Percentiles rank a stretch among this genome's conserved stretches.
Conservation (phyloP, 2,888 invertebrate species). For the Lomographa bimaculata region DNA sequence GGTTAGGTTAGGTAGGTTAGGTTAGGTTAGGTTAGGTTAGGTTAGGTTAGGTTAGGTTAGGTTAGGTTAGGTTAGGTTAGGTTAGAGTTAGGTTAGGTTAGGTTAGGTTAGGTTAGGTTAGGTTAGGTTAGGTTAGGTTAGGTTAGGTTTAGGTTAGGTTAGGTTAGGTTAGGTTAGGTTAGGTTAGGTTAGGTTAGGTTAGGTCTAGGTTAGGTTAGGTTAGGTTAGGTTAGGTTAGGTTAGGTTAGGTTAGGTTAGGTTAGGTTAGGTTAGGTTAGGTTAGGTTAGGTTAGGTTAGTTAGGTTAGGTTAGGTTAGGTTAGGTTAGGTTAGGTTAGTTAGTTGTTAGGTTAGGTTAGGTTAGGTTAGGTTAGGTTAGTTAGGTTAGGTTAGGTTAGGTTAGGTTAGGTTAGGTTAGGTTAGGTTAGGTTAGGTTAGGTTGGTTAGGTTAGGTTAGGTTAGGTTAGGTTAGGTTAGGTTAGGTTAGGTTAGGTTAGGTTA, state of each 20-base stretch:
- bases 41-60: constrained; percentile 35
- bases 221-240: constrained; percentile 26
- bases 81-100: constrained; percentile 32
- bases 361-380: constrained; percentile 31
- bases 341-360: constrained; percentile 34
- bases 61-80: constrained; percentile 35
- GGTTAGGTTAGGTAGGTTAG: constrained; percentile 31
- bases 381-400: constrained; percentile 35
- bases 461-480: constrained; percentile 21
- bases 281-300: constrained; percentile 32
- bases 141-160: constrained; percentile 34
- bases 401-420: constrained; percentile 28
- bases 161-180: constrained; percentile 38
- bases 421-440: constrained; percentile 34
- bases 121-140: constrained; percentile 29
- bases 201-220: constrained; percentile 32
- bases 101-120: constrained; percentile 33
- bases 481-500: constrained; percentile 23
- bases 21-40: constrained; percentile 31
- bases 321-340: constrained; percentile 30
- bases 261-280: constrained; percentile 32
- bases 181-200: constrained; percentile 33
- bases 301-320: constrained; percentile 27
- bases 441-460: constrained; percentile 28
- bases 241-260: constrained; percentile 23